Percentiles rank a stretch among this genome's conserved stretches.
These are phyloP conservation scores for Emys orbicularis DNA, from an alignment of 2,797 vertebrate genomes.

Conservation along the genomic window DNA sequence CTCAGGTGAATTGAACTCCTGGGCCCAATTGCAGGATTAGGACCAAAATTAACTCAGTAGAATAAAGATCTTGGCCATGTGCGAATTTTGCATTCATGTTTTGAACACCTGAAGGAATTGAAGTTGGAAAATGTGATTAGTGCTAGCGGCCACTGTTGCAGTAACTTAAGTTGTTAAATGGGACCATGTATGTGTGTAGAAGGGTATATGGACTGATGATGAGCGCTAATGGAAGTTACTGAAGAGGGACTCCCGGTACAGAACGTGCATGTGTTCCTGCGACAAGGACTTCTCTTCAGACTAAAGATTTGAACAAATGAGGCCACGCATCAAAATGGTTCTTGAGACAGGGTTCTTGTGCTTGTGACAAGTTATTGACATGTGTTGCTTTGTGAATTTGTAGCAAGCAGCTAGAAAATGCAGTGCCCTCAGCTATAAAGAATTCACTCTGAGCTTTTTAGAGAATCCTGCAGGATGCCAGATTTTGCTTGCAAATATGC, in stretches of 20 bases:
- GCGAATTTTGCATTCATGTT: neutral
- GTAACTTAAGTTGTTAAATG: neutral
- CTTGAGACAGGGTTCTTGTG: conserved; percentile 2
- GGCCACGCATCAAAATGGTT: neutral
- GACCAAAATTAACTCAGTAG: neutral
- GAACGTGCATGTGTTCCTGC: conserved; percentile 2
- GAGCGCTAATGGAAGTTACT: neutral
- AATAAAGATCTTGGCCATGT: neutral
- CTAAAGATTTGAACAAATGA: conserved; percentile 18
- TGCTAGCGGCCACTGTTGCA: neutral
- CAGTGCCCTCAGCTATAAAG: neutral
- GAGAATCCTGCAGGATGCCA: neutral
- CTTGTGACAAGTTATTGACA: neutral
- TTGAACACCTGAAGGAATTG: conserved; percentile 16
- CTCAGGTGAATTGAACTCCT: neutral
- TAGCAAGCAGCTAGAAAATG: neutral
- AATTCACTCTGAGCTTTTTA: neutral
- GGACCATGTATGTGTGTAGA: conserved; percentile 17
- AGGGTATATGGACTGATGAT: conserved; percentile 19
- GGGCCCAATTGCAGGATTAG: accelerated
- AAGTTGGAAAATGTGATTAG: neutral
- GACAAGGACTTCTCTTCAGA: conserved; percentile 21
- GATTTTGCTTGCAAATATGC: neutral
- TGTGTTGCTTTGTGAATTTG: neutral
- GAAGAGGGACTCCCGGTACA: neutral